Conservation (phyloP, 92 coral and sea anemone species). For the Zoanthus solanderi region DNA sequence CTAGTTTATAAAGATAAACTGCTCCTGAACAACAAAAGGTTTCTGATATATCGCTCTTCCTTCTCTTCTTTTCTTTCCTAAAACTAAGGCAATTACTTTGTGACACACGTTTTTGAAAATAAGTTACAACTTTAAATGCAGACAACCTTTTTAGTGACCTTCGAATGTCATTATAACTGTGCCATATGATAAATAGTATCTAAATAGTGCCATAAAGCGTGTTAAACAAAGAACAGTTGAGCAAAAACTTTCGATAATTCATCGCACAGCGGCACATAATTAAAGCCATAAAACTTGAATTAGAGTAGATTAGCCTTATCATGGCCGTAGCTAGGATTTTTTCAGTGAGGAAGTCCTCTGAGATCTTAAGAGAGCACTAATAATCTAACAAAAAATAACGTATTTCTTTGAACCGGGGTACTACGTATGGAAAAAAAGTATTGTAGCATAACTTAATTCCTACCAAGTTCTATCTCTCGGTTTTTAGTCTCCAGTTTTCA, state of each 20-base stretch:
- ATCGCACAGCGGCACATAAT: slow-evolving; percentile 24
- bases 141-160: slow-evolving; percentile 1
- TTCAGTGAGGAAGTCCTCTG: too few relatives aligned
- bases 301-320: slow-evolving; percentile 1
- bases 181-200: background rate
- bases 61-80: background rate
- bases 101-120: slow-evolving; percentile 1
- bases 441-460: too few relatives aligned
- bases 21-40: too few relatives aligned
- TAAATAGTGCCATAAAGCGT: slow-evolving; percentile 15
- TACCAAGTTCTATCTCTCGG: too few relatives aligned
- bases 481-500: too few relatives aligned
- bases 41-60: too few relatives aligned
- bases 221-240: background rate
- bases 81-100: background rate
- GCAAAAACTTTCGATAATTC: slow-evolving; percentile 8
- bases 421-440: too few relatives aligned
- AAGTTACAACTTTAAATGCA: slow-evolving; percentile 4
- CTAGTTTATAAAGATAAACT: too few relatives aligned
- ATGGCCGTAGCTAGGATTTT: too few relatives aligned
- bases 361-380: too few relatives aligned
- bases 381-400: too few relatives aligned
- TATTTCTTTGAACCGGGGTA: too few relatives aligned
- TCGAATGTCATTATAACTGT: slow-evolving; percentile 10
- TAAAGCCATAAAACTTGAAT: slow-evolving; percentile 20